Percentiles rank a stretch among this genome's conserved stretches.
These are phyloP conservation scores for Myotis daubentonii DNA, from an alignment of 2,797 vertebrate genomes.

Conservation along the genomic window DNA sequence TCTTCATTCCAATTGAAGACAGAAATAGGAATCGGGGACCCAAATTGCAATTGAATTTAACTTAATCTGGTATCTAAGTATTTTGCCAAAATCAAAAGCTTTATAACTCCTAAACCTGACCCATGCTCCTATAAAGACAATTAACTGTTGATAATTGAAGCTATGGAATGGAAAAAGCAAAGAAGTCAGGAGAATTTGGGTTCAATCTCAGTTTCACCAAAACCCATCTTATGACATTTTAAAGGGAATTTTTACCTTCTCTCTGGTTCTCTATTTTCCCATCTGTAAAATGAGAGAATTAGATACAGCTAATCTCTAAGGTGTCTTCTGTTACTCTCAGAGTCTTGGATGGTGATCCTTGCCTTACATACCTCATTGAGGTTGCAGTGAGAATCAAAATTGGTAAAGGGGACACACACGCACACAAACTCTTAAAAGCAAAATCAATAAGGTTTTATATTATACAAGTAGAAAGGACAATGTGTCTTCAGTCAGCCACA, in stretches of 20 bases:
- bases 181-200: not conserved
- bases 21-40: not conserved
- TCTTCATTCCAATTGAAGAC: not conserved
- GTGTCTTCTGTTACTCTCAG: not conserved
- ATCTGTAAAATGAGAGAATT: not conserved
- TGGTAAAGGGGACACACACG: not conserved
- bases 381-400: not conserved
- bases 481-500: not conserved
- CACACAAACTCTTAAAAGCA: not conserved
- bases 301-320: not conserved
- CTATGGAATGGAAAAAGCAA: not conserved
- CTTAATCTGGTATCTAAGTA: slow-evolving; percentile 12
- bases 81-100: not conserved
- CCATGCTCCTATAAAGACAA: not conserved
- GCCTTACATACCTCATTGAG: not conserved
- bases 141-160: not conserved
- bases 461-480: not conserved
- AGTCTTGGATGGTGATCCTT: not conserved
- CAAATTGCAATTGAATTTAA: not conserved
- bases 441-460: not conserved
- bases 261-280: not conserved
- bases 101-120: not conserved
- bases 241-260: not conserved
- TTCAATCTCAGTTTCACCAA: not conserved
- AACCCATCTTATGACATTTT: not conserved